These are phyloP conservation scores for Willowsia nigromaculata DNA, from an alignment of 2,888 invertebrate genomes.

Conservation along the genomic window DNA sequence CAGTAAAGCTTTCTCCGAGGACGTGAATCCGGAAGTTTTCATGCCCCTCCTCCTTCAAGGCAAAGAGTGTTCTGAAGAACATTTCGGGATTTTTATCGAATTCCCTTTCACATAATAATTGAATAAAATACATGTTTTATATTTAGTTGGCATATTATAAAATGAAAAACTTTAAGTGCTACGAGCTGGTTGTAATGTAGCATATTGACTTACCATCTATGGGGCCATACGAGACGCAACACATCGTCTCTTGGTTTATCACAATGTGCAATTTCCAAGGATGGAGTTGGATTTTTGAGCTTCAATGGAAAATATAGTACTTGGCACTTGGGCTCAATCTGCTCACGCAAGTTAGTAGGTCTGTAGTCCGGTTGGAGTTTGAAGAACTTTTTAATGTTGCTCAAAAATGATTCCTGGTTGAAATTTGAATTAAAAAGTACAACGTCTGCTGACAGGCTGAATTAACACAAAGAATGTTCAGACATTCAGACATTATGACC, in stretches of 20 bases:
- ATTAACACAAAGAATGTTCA: not conserved
- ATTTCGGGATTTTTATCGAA: constrained; percentile 87
- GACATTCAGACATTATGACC: not conserved
- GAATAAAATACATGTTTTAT: no score
- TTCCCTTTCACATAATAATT: constrained; percentile 82
- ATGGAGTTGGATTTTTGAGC: constrained; percentile 78
- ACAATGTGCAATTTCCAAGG: no score
- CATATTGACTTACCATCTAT: constrained; percentile 83
- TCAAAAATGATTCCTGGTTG: constrained; percentile 86
- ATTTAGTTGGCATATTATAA: no score
- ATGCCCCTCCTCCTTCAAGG: constrained; percentile 82
- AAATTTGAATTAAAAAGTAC: constrained; percentile 87
- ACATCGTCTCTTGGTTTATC: constrained; percentile 79
- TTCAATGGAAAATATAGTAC: constrained; percentile 85
- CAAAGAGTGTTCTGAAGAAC: constrained; percentile 83
- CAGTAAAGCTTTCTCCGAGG: constrained; percentile 84
- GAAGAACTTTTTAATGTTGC: constrained; percentile 83
- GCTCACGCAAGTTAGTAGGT: constrained; percentile 83
- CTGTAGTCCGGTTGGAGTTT: constrained; percentile 86
- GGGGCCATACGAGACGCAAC: constrained; percentile 85
- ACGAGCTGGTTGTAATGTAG: not conserved
- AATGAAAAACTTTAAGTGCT: no score
- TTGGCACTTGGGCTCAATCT: constrained; percentile 84
- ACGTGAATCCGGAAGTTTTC: constrained; percentile 84
- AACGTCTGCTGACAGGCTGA: constrained; percentile 85